Evolutionary conservation across 2,888 invertebrate genomes (phyloP), one percentile per base, ranked within the genome.

Genomic region (Nephrocerus scutellatus): DNA sequence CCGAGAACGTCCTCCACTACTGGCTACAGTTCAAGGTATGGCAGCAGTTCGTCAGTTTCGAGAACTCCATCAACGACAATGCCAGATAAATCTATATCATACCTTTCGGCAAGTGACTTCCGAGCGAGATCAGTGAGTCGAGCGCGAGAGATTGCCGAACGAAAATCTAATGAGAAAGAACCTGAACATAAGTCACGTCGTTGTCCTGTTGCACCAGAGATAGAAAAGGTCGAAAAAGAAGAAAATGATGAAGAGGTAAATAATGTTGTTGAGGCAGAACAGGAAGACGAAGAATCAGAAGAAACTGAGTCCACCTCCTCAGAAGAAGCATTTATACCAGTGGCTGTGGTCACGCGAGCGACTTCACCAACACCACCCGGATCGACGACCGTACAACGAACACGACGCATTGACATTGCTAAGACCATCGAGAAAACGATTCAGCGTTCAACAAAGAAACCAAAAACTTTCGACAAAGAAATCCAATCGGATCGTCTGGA

Each of bases 311-410:
- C 44, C 1, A 39, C 38, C 6, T 38, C 47, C 12, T 54, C 49
- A 6, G 42, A 48, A 18, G 63, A 66, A 37, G 63, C 67, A 41
- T 62, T 63, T 32, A 61, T 74, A 25, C 68, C 76, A 4, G 62
- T 87, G 4, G 72, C 73, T 5, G 76, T 86, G 34, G 72, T 84
- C 4, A 84, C 84, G 1, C 72, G 87, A 41, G 81, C 80, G 19
- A 87, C 87, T 1, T 88, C 87, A 13, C 87, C 87, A 1, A 83
- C 82, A 0, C 79, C 82, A 4, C 79, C 82, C 1, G 60, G 61
- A 19, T 53, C 56, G 20, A 77, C 80, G 2, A 75, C 79, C 1
- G 79, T 79, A 47, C 69, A 80, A 8, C 71, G 83, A 47, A 76
- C 75, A 16, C 74, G 82, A 51, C 73, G 85, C 58, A 76, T 79